A percentile compares a stretch with the other conserved stretches of the same genome.
These are phyloP conservation scores for Aurelia sp. DNA, from an alignment of 30 jellyfish, hydroid and myxozoan genomes.

Conservation along the genomic window DNA sequence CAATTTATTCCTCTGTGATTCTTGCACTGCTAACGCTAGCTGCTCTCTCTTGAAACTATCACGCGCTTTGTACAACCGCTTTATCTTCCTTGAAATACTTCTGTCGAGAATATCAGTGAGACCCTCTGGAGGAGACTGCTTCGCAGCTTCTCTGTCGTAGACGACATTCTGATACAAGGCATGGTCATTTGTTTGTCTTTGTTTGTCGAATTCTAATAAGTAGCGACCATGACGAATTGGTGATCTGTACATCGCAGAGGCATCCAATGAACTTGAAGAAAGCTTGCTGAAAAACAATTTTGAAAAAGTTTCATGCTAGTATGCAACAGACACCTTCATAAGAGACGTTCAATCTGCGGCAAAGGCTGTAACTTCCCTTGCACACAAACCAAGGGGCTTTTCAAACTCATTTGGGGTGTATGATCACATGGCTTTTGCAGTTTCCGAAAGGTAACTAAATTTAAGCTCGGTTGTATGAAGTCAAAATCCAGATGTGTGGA, in stretches of 20 bases:
- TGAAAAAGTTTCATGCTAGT: no score
- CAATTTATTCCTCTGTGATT: background rate
- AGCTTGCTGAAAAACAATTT: constrained; percentile 2
- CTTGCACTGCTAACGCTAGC: background rate
- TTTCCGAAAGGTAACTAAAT: no score
- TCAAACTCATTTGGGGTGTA: no score
- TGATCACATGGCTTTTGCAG: no score
- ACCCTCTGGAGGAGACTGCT: constrained; percentile 18
- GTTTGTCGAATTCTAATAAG: constrained; percentile 61
- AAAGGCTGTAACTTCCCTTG: no score
- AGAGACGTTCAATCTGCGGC: no score
- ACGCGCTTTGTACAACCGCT: constrained; percentile 8
- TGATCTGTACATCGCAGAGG: constrained; percentile 19
- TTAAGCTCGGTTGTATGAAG: no score
- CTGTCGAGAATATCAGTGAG: constrained; percentile 40
- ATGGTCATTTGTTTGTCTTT: constrained; percentile 1
- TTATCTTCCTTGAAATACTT: constrained; percentile 24
- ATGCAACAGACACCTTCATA: no score
- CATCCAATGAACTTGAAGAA: constrained; percentile 14
- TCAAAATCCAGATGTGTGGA: no score
- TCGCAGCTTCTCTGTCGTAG: constrained; percentile 17
- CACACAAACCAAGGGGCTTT: no score
- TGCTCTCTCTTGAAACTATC: constrained; percentile 11
- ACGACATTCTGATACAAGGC: constrained; percentile 25
- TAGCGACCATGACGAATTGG: constrained; percentile 66